phyloP scores from a whole-genome alignment of 2,113 vertebrate species.

The Aptenodytes patagonicus region DNA sequence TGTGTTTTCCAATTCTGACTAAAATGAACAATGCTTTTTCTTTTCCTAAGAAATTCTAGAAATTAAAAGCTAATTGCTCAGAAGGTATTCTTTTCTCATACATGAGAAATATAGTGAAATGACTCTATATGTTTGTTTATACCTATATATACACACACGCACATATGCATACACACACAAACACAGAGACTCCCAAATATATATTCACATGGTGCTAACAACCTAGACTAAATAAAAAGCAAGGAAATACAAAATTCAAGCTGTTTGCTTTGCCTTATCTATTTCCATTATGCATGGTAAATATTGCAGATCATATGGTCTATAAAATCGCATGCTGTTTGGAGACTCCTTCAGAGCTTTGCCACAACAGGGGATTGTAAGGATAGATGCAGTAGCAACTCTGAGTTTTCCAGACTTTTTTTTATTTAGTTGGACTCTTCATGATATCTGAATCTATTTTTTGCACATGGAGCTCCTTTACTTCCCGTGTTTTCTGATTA shows the following conservation, averaged over 20 bases:
- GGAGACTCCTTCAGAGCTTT: conserved; percentile 31
- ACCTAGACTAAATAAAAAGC: conserved; percentile 56
- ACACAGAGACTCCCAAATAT: conserved; percentile 16
- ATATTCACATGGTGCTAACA: conserved; percentile 26
- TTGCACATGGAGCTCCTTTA: neutral
- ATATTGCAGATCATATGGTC: conserved; percentile 65
- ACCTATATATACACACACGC: neutral
- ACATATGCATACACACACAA: neutral
- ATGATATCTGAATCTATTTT: neutral
- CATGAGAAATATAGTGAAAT: neutral
- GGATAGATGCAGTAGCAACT: neutral
- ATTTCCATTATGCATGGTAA: conserved; percentile 61
- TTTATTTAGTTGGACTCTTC: neutral
- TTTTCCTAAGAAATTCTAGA: neutral
- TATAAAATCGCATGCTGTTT: conserved; percentile 37
- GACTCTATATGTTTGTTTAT: neutral
- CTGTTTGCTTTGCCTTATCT: conserved; percentile 65
- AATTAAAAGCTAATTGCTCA: neutral
- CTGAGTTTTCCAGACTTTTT: neutral
- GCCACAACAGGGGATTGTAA: conserved; percentile 11
- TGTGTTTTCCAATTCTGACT: neutral
- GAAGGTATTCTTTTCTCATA: neutral
- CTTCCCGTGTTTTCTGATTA: neutral
- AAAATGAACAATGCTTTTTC: neutral
- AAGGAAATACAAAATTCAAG: conserved; percentile 53